Percentiles rank a stretch among this genome's conserved stretches.
Conservation (phyloP, 2,797 vertebrate genomes). For the Hydrophis major region DNA sequence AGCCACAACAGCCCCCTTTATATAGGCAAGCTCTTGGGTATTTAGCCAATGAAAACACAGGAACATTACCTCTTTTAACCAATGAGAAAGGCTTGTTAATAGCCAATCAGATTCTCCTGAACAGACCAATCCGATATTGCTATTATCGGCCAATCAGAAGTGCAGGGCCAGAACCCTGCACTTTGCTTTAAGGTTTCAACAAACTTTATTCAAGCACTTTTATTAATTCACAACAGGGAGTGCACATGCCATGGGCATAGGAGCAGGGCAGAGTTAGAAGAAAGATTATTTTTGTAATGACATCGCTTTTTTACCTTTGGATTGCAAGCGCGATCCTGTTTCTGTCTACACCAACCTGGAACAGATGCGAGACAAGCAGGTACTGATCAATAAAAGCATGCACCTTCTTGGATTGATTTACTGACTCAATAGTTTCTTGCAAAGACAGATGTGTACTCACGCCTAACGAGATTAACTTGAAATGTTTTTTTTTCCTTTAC, state of each 20-base stretch:
- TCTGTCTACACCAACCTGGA: neutral
- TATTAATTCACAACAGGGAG: neutral
- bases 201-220: too few species aligned
- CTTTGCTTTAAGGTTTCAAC: too few species aligned
- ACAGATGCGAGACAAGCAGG: neutral
- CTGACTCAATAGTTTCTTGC: neutral
- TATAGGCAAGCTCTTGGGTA: too few species aligned
- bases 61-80: too few species aligned
- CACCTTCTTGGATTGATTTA: neutral
- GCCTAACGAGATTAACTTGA: neutral
- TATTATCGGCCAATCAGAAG: too few species aligned
- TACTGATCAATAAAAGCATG: neutral
- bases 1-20: too few species aligned
- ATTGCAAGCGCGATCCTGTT: neutral
- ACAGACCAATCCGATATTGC: too few species aligned
- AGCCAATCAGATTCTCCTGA: too few species aligned
- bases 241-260: neutral
- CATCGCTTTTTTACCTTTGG: neutral
- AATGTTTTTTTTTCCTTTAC: neutral
- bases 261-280: neutral
- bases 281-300: neutral
- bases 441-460: neutral
- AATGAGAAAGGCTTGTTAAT: too few species aligned
- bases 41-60: too few species aligned
- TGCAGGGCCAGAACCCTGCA: too few species aligned